Conservation (phyloP, 2,797 vertebrate species). For the Rhinella marina region DNA sequence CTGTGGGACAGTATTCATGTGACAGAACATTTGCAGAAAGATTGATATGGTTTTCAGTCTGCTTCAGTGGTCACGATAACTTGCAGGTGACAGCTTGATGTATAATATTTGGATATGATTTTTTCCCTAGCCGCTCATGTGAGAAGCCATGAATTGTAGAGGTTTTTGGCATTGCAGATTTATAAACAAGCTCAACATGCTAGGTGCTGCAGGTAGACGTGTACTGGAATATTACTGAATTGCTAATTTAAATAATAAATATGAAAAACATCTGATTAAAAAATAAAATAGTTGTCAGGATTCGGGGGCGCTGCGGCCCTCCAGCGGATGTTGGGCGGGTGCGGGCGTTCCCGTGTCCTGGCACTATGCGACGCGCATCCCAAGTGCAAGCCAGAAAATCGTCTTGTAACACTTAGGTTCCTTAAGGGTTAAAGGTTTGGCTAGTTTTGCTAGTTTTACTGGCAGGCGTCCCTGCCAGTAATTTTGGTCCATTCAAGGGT, state of each 20-base stretch:
- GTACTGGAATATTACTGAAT: neutral
- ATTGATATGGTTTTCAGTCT: conserved; percentile 53
- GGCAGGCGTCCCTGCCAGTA: too few species aligned
- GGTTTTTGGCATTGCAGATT: conserved; percentile 29
- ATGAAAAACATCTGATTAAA: neutral
- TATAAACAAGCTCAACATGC: conserved; percentile 28
- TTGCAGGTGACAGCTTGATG: conserved; percentile 59
- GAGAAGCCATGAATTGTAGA: conserved; percentile 43
- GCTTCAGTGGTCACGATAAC: conserved; percentile 55
- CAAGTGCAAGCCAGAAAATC: too few species aligned
- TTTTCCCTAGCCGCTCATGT: conserved; percentile 45
- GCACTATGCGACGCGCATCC: too few species aligned
- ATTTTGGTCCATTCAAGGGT: too few species aligned
- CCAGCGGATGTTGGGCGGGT: too few species aligned
- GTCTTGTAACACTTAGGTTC: too few species aligned
- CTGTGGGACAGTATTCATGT: conserved; percentile 27
- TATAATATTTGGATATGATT: conserved; percentile 61
- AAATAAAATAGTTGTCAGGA: too few species aligned
- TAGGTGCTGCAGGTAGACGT: neutral
- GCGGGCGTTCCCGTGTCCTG: too few species aligned
- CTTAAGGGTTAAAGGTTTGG: too few species aligned
- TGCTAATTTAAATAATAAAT: neutral
- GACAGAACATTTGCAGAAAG: conserved; percentile 56
- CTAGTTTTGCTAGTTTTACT: too few species aligned
- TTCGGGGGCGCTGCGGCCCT: too few species aligned